Conservation (phyloP, 1,140 invertebrate genomes). For the Lepidurus apus region DNA sequence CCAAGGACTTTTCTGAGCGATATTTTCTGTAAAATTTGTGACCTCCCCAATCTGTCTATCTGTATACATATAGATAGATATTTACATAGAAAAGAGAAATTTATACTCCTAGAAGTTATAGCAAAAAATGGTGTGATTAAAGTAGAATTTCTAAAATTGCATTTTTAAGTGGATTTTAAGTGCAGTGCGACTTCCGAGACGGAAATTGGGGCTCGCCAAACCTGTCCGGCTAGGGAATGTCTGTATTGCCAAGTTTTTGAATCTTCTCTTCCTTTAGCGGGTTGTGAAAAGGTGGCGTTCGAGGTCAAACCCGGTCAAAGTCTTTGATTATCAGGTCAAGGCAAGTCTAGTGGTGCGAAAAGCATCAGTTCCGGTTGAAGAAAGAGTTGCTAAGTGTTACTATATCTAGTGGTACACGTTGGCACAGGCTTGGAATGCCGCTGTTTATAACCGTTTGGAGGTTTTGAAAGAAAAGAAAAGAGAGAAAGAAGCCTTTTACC, state of each 20-base stretch:
- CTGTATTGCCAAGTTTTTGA: neutral
- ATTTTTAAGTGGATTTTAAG: neutral
- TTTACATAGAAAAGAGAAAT: too few species aligned
- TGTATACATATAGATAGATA: too few species aligned
- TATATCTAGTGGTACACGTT: neutral
- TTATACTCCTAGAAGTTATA: too few species aligned
- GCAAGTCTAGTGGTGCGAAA: neutral
- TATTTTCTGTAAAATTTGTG: too few species aligned
- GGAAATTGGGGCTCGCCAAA: conserved; percentile 1
- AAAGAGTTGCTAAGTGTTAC: neutral
- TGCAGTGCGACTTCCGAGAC: neutral
- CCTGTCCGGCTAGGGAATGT: conserved; percentile 16
- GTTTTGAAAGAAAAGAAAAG: neutral
- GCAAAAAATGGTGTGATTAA: too few species aligned
- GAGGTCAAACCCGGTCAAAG: conserved; percentile 16
- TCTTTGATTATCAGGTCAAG: conserved; percentile 8
- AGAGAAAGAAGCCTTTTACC: neutral
- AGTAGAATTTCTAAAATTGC: neutral
- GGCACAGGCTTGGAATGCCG: conserved; percentile 6
- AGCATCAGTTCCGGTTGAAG: neutral
- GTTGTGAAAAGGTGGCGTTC: neutral
- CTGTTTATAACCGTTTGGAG: conserved; percentile 18
- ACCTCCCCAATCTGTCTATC: neutral
- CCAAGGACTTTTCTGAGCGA: too few species aligned
- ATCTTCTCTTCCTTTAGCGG: neutral